These are phyloP conservation scores for Galeopsomyia nigrocyanea DNA, from an alignment of 2,888 invertebrate genomes.

Conservation along the genomic window DNA sequence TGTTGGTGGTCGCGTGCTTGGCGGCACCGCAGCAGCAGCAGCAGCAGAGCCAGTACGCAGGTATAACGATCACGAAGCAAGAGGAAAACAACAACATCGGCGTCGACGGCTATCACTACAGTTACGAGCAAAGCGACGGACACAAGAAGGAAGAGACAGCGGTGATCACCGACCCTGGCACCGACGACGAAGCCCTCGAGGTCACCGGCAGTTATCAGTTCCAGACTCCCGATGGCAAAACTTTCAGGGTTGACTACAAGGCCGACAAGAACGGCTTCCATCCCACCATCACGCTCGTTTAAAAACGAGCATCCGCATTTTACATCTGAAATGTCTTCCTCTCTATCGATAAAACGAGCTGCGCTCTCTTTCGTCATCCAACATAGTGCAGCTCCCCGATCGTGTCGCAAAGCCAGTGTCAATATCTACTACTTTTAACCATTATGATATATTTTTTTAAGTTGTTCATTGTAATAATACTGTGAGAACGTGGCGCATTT, in stretches of 20 bases:
- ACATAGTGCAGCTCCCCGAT: too few species aligned
- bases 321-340: too few species aligned
- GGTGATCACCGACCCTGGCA: slow-evolving; percentile 63
- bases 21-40: slow-evolving; percentile 59
- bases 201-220: slow-evolving; percentile 64
- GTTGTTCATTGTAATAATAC: too few species aligned
- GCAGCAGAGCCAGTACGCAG: slow-evolving; percentile 54
- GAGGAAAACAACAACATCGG: slow-evolving; percentile 67
- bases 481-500: too few species aligned
- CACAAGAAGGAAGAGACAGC: slow-evolving; percentile 67
- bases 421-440: too few species aligned
- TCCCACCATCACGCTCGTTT: slow-evolving; percentile 62
- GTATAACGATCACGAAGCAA: slow-evolving; percentile 63
- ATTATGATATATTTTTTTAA: too few species aligned
- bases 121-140: slow-evolving; percentile 67
- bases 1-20: slow-evolving; percentile 53
- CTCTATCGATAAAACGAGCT: too few species aligned
- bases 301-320: slow-evolving; percentile 34
- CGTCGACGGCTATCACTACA: slow-evolving; percentile 64
- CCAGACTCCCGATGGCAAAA: slow-evolving; percentile 62
- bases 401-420: too few species aligned
- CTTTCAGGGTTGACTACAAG: slow-evolving; percentile 65
- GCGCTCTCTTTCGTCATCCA: too few species aligned
- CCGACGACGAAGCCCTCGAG: slow-evolving; percentile 63
- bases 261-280: slow-evolving; percentile 66